phyloP scores from a whole-genome alignment of 2,797 vertebrate species.

The Pampus argenteus region DNA sequence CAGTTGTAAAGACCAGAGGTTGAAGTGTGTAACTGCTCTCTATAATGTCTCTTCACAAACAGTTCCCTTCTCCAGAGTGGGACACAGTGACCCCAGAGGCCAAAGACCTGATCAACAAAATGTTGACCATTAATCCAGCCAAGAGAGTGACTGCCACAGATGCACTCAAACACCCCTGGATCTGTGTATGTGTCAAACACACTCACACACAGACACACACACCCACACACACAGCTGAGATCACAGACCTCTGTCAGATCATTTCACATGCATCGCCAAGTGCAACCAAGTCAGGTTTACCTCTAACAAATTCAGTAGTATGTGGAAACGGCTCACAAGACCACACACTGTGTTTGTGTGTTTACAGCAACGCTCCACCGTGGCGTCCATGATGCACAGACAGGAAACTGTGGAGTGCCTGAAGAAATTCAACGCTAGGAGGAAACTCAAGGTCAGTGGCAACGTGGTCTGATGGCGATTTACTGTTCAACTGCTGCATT shows the following conservation, averaged over 20 bases:
- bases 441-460: constrained; percentile 92
- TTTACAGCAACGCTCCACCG: constrained; percentile 95
- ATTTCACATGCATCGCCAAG: background rate
- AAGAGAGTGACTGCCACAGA: constrained; percentile 95
- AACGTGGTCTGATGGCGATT: background rate
- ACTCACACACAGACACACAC: background rate
- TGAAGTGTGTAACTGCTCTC: too few relatives aligned
- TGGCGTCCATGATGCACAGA: constrained; percentile 99
- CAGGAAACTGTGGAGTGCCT: constrained; percentile 98
- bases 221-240: constrained; percentile 3
- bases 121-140: constrained; percentile 97
- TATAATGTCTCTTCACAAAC: constrained; percentile 38
- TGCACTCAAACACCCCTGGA: constrained; percentile 97
- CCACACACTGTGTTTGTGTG: constrained; percentile 25
- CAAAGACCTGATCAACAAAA: constrained; percentile 99
- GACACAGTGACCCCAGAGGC: constrained; percentile 98
- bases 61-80: constrained; percentile 99
- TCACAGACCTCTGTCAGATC: background rate
- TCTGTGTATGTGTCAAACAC: constrained; percentile 88
- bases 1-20: too few relatives aligned
- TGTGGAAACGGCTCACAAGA: background rate
- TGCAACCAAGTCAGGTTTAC: fast-evolving
- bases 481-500: background rate
- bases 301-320: too few relatives aligned
- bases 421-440: constrained; percentile 97